Conservation (phyloP, 1,140 invertebrate genomes). For the Phenacoccus solenopsis region DNA sequence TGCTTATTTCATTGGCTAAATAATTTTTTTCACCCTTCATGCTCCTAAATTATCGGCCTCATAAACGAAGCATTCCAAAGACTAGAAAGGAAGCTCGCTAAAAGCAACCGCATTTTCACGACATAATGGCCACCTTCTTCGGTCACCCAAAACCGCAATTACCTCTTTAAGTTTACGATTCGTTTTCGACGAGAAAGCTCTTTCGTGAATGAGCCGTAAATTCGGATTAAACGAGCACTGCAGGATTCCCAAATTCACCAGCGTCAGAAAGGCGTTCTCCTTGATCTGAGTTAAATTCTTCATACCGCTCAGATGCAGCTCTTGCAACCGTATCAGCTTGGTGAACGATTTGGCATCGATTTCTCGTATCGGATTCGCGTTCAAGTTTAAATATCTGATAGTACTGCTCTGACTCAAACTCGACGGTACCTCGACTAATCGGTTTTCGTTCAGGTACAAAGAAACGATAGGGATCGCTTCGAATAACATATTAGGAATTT, state of each 20-base stretch:
- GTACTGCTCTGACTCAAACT: not conserved
- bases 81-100: no score
- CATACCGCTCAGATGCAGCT: conserved; percentile 6
- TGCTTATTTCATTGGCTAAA: no score
- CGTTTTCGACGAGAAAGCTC: not conserved
- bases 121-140: no score
- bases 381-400: not conserved
- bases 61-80: no score
- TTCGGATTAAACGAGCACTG: conserved; percentile 6
- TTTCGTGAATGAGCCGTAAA: not conserved
- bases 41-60: no score
- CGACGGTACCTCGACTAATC: not conserved
- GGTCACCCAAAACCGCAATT: no score
- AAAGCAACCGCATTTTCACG: no score
- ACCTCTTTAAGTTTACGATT: conserved; percentile 11
- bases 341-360: conserved; percentile 9
- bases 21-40: no score
- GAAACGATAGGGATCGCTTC: not conserved
- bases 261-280: not conserved
- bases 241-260: not conserved
- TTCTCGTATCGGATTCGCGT: not conserved
- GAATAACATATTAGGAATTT: not conserved
- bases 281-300: not conserved
- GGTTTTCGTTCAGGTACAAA: not conserved
- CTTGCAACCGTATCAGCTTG: not conserved